Percentiles rank a stretch among this genome's conserved stretches.
Conservation (phyloP, 2,113 vertebrate genomes). For the Crotalus tigris region DNA sequence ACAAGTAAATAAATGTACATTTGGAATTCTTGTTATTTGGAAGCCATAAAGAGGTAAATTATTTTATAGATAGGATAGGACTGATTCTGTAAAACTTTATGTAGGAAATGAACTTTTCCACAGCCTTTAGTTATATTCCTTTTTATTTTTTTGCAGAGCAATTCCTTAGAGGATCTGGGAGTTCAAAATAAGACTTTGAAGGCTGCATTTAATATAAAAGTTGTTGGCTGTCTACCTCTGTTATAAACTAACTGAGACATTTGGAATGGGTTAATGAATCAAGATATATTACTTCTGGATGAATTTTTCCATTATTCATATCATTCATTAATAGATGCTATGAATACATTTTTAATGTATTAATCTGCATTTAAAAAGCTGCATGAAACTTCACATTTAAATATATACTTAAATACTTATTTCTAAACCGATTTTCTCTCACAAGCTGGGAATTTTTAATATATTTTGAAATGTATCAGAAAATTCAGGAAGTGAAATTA, state of each 20-base stretch:
- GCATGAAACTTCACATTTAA: not conserved
- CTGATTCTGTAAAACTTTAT: not conserved
- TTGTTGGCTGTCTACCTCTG: not conserved
- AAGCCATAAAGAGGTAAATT: not conserved
- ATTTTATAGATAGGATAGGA: not conserved
- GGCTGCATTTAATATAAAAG: not conserved
- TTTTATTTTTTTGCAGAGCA: not conserved
- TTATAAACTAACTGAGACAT: not conserved
- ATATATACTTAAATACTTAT: not conserved
- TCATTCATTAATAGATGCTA: not conserved
- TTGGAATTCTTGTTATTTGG: not conserved
- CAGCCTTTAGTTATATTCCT: not conserved
- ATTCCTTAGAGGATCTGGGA: not conserved
- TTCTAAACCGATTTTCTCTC: not conserved
- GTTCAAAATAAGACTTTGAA: not conserved
- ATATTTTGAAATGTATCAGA: not conserved
- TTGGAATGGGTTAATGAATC: not conserved
- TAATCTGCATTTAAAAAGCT: not conserved
- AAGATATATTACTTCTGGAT: not conserved
- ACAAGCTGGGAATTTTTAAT: not conserved
- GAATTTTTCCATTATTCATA: not conserved
- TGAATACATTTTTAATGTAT: not conserved
- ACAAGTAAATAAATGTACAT: not conserved
- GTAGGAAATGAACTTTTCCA: not conserved
- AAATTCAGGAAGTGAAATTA: not conserved